Evolutionary conservation across 2,797 vertebrate genomes (phyloP).

Genomic region (Cetoscarus ocellatus): DNA sequence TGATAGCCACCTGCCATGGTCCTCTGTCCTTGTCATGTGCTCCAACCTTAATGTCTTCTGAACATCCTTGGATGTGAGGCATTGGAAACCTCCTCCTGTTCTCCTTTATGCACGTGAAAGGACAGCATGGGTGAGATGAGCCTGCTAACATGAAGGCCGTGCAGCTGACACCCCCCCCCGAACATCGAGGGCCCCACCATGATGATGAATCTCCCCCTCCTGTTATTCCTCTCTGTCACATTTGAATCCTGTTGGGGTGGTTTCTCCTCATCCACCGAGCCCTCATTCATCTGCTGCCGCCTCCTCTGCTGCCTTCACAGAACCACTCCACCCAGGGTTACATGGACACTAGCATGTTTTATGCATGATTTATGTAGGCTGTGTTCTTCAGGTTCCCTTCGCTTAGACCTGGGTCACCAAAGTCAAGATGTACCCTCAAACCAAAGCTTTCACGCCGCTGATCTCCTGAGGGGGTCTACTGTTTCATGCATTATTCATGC

Average conservation of each 20-base stretch:
- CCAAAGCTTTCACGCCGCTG: slow-evolving; percentile 14
- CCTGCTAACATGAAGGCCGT: slow-evolving; percentile 46
- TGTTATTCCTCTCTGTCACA: slow-evolving; percentile 44
- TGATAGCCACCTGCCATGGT: slow-evolving; percentile 1
- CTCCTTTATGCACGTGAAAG: slow-evolving; percentile 42
- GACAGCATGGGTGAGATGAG: slow-evolving; percentile 30
- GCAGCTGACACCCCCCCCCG: slow-evolving; percentile 8
- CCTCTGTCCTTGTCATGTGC: slow-evolving; percentile 22
- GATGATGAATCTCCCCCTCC: slow-evolving; percentile 49
- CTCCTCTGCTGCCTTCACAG: slow-evolving; percentile 26
- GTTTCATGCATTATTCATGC: slow-evolving; percentile 35
- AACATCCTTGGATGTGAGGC: slow-evolving; percentile 37
- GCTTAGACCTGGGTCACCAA: slow-evolving; percentile 34
- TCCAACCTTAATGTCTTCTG: slow-evolving; percentile 15
- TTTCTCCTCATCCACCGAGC: slow-evolving; percentile 47
- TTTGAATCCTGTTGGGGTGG: slow-evolving; percentile 46
- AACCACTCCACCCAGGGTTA: slow-evolving; percentile 44
- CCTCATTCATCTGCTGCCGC: slow-evolving; percentile 58
- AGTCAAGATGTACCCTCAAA: slow-evolving; percentile 17
- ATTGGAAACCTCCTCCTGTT: background rate
- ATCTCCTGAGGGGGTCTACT: slow-evolving; percentile 27
- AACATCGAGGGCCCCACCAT: slow-evolving; percentile 1
- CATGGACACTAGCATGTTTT: slow-evolving; percentile 47
- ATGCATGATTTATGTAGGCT: slow-evolving; percentile 55
- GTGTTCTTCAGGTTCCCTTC: slow-evolving; percentile 28